Evolutionary conservation across 2,888 invertebrate species (phyloP).

Genomic region (Allophyes oxyacanthae): DNA sequence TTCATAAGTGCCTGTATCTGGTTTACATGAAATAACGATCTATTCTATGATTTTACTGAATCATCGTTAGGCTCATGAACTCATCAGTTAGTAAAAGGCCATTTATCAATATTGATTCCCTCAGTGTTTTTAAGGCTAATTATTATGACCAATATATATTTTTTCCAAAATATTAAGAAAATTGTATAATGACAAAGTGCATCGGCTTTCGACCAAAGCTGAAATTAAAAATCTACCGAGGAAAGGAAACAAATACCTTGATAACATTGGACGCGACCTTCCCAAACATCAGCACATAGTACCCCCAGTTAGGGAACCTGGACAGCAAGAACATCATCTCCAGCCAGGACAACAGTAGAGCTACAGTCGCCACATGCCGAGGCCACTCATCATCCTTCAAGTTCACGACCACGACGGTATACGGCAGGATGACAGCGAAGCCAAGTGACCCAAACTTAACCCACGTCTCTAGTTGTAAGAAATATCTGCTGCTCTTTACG

Average conservation of each 20-base stretch:
- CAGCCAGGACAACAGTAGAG: conserved; percentile 87
- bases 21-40: too few relatives aligned
- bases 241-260: conserved; percentile 61
- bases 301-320: conserved; percentile 89
- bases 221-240: too few relatives aligned
- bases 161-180: too few relatives aligned
- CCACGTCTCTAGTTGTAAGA: conserved; percentile 88
- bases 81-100: too few relatives aligned
- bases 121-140: too few relatives aligned
- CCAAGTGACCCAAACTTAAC: conserved; percentile 86
- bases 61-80: too few relatives aligned
- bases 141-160: too few relatives aligned
- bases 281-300: conserved; percentile 90
- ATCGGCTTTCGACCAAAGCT: too few relatives aligned
- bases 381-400: conserved; percentile 75
- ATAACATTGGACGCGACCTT: conserved; percentile 88
- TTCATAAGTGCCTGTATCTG: too few relatives aligned
- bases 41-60: too few relatives aligned
- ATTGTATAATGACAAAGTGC: too few relatives aligned
- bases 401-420: conserved; percentile 66
- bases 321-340: conserved; percentile 89
- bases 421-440: conserved; percentile 80
- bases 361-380: conserved; percentile 85
- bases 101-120: too few relatives aligned
- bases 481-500: conserved; percentile 82